Evolutionary conservation across 2,888 invertebrate genomes (phyloP).

Genomic region (Labia minor): DNA sequence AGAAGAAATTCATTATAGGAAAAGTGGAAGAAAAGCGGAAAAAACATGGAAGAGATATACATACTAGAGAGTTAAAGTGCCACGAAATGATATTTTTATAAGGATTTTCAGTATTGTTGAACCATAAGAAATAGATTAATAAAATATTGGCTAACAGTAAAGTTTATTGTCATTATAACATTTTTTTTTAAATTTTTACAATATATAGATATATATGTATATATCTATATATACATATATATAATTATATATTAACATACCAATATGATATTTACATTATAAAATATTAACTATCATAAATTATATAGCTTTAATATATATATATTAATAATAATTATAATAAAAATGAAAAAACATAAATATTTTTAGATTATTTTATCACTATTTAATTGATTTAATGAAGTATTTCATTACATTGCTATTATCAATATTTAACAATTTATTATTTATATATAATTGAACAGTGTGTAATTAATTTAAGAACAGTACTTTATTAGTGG

Average conservation of each 20-base stretch:
- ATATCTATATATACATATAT: constrained; percentile 18
- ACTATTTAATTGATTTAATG: not conserved
- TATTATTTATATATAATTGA: not conserved
- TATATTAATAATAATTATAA: not conserved
- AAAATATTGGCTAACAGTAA: not conserved
- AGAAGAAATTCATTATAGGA: too few species aligned
- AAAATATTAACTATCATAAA: not conserved
- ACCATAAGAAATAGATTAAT: not conserved
- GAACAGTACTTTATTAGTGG: not conserved
- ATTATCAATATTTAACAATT: not conserved
- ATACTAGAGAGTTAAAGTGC: too few species aligned
- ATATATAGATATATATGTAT: constrained; percentile 18
- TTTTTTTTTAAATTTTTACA: not conserved
- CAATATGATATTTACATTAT: not conserved
- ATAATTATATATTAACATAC: constrained; percentile 17
- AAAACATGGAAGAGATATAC: too few species aligned
- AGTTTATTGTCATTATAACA: not conserved
- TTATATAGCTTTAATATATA: not conserved
- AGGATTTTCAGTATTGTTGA: too few species aligned
- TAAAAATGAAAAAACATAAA: not conserved
- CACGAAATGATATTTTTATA: too few species aligned
- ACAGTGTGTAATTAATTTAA: not conserved
- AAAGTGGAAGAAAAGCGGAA: too few species aligned
- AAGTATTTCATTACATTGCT: not conserved
- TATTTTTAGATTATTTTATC: not conserved